Base-by-base conservation (phyloP, 2,113 vertebrate genomes). In the Mus spicilegus region DNA sequence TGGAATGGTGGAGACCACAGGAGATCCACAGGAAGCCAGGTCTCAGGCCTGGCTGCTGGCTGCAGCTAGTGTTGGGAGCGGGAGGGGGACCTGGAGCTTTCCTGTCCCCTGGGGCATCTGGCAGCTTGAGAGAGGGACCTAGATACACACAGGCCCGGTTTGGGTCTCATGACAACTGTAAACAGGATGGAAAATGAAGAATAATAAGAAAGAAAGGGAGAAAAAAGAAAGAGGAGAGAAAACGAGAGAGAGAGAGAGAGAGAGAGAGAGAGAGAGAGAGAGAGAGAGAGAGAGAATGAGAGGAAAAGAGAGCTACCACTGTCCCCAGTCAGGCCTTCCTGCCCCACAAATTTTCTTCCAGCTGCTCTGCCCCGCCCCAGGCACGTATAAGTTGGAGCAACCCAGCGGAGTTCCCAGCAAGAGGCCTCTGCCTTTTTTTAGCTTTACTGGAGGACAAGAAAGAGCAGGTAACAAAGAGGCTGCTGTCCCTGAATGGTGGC, bases 401-500 rank as follows among this genome's bases (percentile, higher is more conserved):
- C 8, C 67, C 85, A n/a, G 49, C 51, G 11, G 54, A 36, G 51
- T 2, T 89, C 69, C 87, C 65, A 26, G 0, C 28, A 77, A 42
- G 42, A 89, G 51, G 17, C 61, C 78, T 20, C 49, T 63, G 49
- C 58, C 72, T 88, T 39, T 0, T 56, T 58, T 58, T 58, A 36
- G 81, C 28, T 76, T 51, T 63, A 65, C 9, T 24, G 56, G 42
- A 73, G 39, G 28, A 49, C 82, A 85, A 63, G 61, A 63, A 70
- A 89, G 9, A 84, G 54, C 17, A 51, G 14, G 58, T 67, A 76
- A 51, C 3, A 5, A 39, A 86, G 78, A 67, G 20, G 16, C 33
- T n/a, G 19, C 28, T 26, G 0, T 2, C 28, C n/a, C 51, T 46
- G 87, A 39, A 30, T 0, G 0, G 39, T 16, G 46, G 70, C 61